Evolutionary conservation across 2,797 vertebrate genomes (phyloP), one percentile per base, ranked within the genome.

Genomic region (Tokudaia tokunoshimensis): DNA sequence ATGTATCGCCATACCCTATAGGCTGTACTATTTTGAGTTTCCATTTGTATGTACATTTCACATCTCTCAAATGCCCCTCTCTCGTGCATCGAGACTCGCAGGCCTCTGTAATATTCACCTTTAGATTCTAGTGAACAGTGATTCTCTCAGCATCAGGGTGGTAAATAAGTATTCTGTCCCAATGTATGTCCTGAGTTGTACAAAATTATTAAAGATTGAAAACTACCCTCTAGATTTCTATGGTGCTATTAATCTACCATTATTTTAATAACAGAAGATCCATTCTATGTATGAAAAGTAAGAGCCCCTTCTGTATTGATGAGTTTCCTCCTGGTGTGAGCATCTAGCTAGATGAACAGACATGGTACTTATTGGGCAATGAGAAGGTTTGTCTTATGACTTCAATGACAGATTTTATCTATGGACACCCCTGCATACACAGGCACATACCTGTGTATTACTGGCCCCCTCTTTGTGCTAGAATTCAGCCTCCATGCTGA

Each of bases 381-480:
- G 1, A 29, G 9, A 17, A 6, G 1, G 44, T 52, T 74, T 89
- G 59, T 15, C 76, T 78, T 31, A 24, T 44, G 76, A 8, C 31
- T 79, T 47, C 37, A 59, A 3, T 6, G 65, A 41, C 63, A 50
- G 3, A 19, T 85, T 90, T 57, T 63, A 4, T 8, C 24, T 9
- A 6, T 31, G 3, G 14, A 0, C 2, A 3, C 37, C 0, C 3
- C 6, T 6, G 0, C 37, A 37, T 22, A 57, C 41, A 37, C n/a
- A 52, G 86, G 1, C 50, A 13, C 1, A 9, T 12, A 13, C 22
- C 0, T 0, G 2, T 4, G 0, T 61, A 52, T 20, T 6, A 6
- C 34, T 44, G 57, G 52, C 6, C 22, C 41, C 31, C 55, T 88
- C 15, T 0, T 61, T 59, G 0, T n/a, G 59, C 83, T 41, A 26